Percentiles rank a stretch among this genome's conserved stretches.
Conservation (phyloP, 2,888 invertebrate species). For the Eupithecia subumbrata region DNA sequence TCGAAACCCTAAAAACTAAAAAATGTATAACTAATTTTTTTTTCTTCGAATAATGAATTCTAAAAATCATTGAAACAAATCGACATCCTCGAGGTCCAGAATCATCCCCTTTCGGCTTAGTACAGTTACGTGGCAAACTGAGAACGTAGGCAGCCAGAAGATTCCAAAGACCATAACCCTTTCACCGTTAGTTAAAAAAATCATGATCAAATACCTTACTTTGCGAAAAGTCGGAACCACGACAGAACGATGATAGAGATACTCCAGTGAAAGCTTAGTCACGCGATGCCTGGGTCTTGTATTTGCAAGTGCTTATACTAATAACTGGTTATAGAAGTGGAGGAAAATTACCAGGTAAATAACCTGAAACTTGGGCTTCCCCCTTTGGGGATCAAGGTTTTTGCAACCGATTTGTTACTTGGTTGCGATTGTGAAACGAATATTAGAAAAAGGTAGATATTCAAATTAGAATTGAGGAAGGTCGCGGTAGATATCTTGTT, state of each 20-base stretch:
- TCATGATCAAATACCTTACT: not conserved
- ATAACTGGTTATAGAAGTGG: slow-evolving; percentile 15
- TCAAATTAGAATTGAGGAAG: slow-evolving; percentile 21
- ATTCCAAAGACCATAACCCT: no score
- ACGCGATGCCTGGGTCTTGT: slow-evolving; percentile 8
- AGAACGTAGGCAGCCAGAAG: no score
- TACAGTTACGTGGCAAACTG: no score
- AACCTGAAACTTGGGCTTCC: slow-evolving; percentile 32
- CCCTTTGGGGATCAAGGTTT: slow-evolving; percentile 25
- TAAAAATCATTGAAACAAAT: no score
- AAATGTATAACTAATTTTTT: no score
- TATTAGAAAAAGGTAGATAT: not conserved
- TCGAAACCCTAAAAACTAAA: no score
- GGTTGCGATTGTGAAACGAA: slow-evolving; percentile 8
- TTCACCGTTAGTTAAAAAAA: no score
- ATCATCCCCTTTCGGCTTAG: no score
- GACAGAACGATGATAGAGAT: not conserved
- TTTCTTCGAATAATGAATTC: no score
- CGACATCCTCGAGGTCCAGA: no score
- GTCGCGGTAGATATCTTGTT: not conserved
- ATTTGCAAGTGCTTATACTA: slow-evolving; percentile 14
- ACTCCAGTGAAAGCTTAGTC: slow-evolving; percentile 15
- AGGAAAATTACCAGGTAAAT: slow-evolving; percentile 29
- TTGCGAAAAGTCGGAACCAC: not conserved
- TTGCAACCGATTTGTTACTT: slow-evolving; percentile 5